Percentiles rank a stretch among this genome's conserved stretches.
These are phyloP conservation scores for Microchrysa polita DNA, from an alignment of 2,888 invertebrate genomes.

Conservation along the genomic window DNA sequence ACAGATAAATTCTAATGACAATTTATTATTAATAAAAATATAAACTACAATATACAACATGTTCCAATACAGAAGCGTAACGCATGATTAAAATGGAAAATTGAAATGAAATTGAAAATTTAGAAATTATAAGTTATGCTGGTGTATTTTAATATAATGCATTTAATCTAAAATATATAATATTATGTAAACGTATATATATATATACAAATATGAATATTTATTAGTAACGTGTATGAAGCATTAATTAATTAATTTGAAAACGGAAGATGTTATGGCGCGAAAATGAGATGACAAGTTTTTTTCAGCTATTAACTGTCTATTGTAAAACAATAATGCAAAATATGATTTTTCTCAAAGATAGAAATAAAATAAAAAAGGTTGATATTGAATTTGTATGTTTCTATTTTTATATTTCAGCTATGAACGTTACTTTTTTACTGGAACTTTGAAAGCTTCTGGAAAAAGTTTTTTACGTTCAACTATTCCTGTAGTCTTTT, in stretches of 20 bases:
- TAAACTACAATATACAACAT: neutral
- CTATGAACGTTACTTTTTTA: too few relatives aligned
- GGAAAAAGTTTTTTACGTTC: too few relatives aligned
- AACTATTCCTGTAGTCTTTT: too few relatives aligned
- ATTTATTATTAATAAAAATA: neutral
- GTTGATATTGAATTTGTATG: neutral
- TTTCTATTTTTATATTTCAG: too few relatives aligned
- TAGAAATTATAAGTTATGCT: neutral
- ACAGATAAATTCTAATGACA: constrained; percentile 8
- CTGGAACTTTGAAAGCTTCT: too few relatives aligned
- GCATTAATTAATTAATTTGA: constrained; percentile 21
- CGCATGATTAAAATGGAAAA: too few relatives aligned
- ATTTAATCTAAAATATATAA: neutral
- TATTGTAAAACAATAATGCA: constrained; percentile 32
- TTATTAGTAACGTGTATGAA: constrained; percentile 31
- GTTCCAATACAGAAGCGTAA: constrained; percentile 3
- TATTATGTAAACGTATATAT: neutral
- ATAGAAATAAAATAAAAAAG: constrained; percentile 22
- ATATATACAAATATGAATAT: too few relatives aligned
- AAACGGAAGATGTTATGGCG: neutral
- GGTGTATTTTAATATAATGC: constrained; percentile 12
- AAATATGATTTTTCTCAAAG: constrained; percentile 20
- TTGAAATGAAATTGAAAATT: too few relatives aligned
- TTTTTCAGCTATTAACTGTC: neutral
- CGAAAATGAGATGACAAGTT: constrained; percentile 13